A percentile compares a stretch with the other conserved stretches of the same genome.
phyloP scores from a whole-genome alignment of 2,113 vertebrate genomes.

The Amphilophus citrinellus region DNA sequence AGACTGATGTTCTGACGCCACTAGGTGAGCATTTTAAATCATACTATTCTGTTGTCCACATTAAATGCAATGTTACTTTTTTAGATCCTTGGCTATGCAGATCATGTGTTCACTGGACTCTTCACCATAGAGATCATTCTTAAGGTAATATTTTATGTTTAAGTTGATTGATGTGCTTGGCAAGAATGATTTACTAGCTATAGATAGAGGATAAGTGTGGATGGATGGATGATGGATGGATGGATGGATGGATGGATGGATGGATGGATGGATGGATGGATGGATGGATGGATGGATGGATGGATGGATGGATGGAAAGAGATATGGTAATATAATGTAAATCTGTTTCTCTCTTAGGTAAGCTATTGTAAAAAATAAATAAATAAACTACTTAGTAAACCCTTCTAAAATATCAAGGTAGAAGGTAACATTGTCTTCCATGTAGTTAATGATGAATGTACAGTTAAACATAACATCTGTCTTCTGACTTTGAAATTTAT shows the following conservation, averaged over 20 bases:
- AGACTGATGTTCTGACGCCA: not conserved
- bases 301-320: not conserved
- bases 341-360: not conserved
- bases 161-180: not conserved
- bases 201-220: no score
- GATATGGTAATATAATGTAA: not conserved
- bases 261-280: no score
- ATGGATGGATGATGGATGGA: no score
- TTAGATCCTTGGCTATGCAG: constrained; percentile 99
- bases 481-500: not conserved
- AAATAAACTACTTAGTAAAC: not conserved
- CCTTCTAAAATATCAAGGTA: not conserved
- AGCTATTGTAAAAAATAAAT: not conserved
- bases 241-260: no score
- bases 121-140: constrained; percentile 99
- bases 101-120: constrained; percentile 99
- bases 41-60: not conserved
- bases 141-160: constrained; percentile 84
- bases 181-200: not conserved
- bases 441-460: not conserved
- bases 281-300: no score
- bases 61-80: constrained; percentile 36
- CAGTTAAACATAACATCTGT: constrained; percentile 1
- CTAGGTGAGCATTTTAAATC: not conserved
- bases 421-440: not conserved